Evolutionary conservation across 2,888 invertebrate species (phyloP), one percentile per base, ranked within the genome.

Genomic region (Sinodicranocentrus sp.): DNA sequence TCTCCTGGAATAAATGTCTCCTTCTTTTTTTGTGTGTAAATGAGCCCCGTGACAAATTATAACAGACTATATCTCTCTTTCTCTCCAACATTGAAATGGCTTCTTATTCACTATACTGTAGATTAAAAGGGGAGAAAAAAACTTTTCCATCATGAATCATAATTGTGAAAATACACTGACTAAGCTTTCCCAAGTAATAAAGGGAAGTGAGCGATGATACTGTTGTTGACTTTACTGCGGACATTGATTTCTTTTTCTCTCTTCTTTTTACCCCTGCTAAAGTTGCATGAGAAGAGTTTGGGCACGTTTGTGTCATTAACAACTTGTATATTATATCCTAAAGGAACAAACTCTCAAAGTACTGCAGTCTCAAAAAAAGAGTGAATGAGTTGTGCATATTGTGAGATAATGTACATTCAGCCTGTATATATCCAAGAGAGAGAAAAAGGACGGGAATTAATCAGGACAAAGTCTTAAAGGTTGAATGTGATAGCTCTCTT

Each of bases 231-330:
- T 79, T 79, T 79, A 71, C 71, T 79, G 79, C 71, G 79, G 79
- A 79, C 70, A 79, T 79, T 79, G 71, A 79, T 71, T 79, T 71
- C 79, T 71, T 79, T 67, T 70, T 78, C 44, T 59, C 71, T 71
- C 26, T 33, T 54, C n/a, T 43, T 73, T 59, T 23, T 59, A 23
- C 25, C 23, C 19, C 8, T 2, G 39, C 65, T 61, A 79, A 78
- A 79, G 79, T 79, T 79, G 79, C 23, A 25, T 39, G 71, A 79
- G 52, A 10, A 71, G 71, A 79, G 71, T 79, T 79, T 79, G 79
- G 52, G 79, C 79, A 79, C 79, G 79, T 79, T 79, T 79, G 79
- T 79, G 79, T 79, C 79, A 79, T 79, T 79, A 79, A 79, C 70
- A 79, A 79, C 33, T 79, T 79, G 79, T 71, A 71, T 79, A 70